Evolutionary conservation across 2,113 vertebrate genomes (phyloP).

Genomic region (Neolamprologus toae): DNA sequence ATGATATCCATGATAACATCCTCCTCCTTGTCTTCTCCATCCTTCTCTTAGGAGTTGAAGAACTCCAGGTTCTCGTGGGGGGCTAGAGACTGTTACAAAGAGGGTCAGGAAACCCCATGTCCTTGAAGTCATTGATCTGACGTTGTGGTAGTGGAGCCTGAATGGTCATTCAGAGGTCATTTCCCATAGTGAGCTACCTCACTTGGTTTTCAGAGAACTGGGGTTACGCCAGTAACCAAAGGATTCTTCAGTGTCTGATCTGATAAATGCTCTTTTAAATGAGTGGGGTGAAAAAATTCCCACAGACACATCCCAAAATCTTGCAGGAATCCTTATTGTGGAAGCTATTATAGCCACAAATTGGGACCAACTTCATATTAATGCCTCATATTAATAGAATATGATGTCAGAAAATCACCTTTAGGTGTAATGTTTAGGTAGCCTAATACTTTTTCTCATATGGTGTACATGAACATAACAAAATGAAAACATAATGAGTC

Average conservation of each 20-base stretch:
- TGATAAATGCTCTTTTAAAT: neutral
- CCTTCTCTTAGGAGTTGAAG: neutral
- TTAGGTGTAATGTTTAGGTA: neutral
- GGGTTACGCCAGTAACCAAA: neutral
- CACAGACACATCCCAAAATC: neutral
- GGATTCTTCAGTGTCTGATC: neutral
- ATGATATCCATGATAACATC: neutral
- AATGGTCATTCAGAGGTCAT: neutral
- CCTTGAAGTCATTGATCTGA: neutral
- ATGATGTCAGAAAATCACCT: neutral
- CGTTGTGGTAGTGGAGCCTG: neutral
- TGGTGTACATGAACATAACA: neutral
- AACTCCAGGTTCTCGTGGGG: neutral
- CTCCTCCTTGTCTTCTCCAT: neutral
- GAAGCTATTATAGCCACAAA: neutral
- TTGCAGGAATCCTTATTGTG: neutral
- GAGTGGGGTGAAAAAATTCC: neutral
- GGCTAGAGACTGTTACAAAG: neutral
- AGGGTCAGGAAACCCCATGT: neutral
- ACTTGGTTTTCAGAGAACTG: neutral
- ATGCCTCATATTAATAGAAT: neutral
- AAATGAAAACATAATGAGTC: neutral
- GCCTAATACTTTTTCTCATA: neutral
- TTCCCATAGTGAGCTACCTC: neutral
- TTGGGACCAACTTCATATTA: neutral